Conservation (phyloP, 1,140 invertebrate genomes). For the Brachionus koreanus region DNA sequence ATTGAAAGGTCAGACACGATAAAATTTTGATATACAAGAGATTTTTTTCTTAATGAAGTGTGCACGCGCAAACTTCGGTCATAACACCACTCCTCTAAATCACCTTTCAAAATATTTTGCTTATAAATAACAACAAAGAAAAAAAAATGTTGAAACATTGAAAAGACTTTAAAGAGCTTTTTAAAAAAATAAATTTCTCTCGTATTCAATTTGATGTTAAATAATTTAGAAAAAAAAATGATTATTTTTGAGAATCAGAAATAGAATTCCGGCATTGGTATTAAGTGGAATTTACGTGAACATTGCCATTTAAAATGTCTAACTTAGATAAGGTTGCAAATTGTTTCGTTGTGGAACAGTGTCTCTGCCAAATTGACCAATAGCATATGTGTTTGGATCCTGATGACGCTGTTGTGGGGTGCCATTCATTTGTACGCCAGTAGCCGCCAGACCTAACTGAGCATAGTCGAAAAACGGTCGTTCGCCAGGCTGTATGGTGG, state of each 20-base stretch:
- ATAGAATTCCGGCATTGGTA: slow-evolving; percentile 2
- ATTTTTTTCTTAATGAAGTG: not conserved
- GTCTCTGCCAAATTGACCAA: not conserved
- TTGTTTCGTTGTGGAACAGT: not conserved
- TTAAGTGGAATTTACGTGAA: not conserved
- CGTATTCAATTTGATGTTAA: slow-evolving; percentile 19
- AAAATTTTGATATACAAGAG: not conserved
- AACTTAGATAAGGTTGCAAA: slow-evolving; percentile 10
- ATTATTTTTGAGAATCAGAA: slow-evolving; percentile 11
- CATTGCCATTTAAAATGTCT: not conserved
- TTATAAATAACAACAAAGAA: slow-evolving; percentile 18
- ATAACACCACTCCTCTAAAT: not conserved
- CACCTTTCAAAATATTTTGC: not conserved
- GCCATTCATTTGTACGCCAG: not conserved
- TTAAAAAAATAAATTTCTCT: slow-evolving; percentile 11
- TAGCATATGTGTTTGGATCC: not conserved
- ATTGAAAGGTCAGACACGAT: not conserved
- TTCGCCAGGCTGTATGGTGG: not conserved
- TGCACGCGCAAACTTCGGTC: not conserved
- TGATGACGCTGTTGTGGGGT: not conserved
- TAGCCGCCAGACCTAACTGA: not conserved
- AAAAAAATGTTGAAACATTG: not conserved
- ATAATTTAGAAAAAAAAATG: not conserved
- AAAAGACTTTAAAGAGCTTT: not conserved
- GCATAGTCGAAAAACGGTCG: not conserved